Evolutionary conservation across 2,888 invertebrate species (phyloP).

Genomic region (Ephialtes manifestator): DNA sequence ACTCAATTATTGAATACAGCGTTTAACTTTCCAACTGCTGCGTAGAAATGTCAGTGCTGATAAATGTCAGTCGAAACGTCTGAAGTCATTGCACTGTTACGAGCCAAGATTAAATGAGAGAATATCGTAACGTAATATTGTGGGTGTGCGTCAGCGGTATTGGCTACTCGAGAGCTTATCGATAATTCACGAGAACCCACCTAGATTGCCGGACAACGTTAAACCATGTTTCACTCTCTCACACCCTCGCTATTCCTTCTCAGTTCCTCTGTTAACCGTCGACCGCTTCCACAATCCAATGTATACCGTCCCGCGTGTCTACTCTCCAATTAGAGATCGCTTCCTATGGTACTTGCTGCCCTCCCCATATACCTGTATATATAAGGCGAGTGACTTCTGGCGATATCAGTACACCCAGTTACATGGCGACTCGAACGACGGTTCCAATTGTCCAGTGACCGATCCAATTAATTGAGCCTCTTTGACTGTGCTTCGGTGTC

Average conservation of each 20-base stretch:
- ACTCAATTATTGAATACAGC: conserved; percentile 24
- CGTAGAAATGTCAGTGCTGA: conserved; percentile 33
- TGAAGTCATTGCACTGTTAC: conserved; percentile 2
- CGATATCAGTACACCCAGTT: conserved; percentile 33
- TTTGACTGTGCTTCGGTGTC: conserved; percentile 29
- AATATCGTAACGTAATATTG: conserved; percentile 1
- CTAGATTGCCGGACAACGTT: conserved; percentile 64
- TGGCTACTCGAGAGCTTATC: conserved; percentile 72
- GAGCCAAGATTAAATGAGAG: conserved; percentile 15
- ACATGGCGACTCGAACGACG: conserved; percentile 53
- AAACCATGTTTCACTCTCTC: conserved; percentile 43
- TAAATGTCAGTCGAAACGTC: neutral
- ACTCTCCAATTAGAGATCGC: conserved; percentile 63
- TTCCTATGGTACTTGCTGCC: conserved; percentile 16
- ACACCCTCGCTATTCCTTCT: conserved; percentile 31
- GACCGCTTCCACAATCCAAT: conserved; percentile 26
- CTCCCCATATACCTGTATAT: conserved; percentile 16
- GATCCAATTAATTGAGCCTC: conserved; percentile 65
- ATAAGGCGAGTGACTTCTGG: conserved; percentile 34
- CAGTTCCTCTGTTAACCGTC: conserved; percentile 43
- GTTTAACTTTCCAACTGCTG: conserved; percentile 46
- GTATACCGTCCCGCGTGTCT: conserved; percentile 44
- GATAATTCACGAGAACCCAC: conserved; percentile 74
- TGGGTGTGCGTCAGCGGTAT: conserved; percentile 37
- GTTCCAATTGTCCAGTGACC: conserved; percentile 57